Percentiles rank a stretch among this genome's conserved stretches.
These are phyloP conservation scores for Muschampia plurimacula DNA, from an alignment of 2,888 invertebrate genomes.

Conservation along the genomic window DNA sequence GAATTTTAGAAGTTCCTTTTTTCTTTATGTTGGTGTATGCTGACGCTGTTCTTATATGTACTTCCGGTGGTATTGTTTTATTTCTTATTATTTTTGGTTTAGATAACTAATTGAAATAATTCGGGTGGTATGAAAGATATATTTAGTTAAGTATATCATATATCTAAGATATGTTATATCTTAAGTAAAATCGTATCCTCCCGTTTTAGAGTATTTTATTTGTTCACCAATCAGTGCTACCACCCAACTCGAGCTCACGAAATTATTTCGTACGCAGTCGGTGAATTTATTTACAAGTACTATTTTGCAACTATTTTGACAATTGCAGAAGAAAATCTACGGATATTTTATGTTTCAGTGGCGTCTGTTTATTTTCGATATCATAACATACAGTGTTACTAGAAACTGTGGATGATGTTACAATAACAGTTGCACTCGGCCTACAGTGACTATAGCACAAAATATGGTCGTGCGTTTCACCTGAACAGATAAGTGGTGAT, in stretches of 20 bases:
- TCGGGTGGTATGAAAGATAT: background rate
- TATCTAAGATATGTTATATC: background rate
- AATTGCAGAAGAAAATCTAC: conserved; percentile 61
- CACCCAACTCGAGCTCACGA: conserved; percentile 61
- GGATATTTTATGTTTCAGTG: conserved; percentile 33
- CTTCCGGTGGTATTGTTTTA: conserved; percentile 59
- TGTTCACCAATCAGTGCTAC: conserved; percentile 60
- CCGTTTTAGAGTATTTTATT: conserved; percentile 11
- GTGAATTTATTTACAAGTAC: conserved; percentile 81
- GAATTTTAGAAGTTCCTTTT: conserved; percentile 19
- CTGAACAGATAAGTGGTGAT: conserved; percentile 80
- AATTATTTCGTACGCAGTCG: conserved; percentile 83
- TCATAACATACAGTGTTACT: conserved; percentile 44
- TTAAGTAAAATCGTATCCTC: background rate
- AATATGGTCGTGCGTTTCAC: conserved; percentile 82
- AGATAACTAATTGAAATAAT: background rate
- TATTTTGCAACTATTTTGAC: conserved; percentile 82
- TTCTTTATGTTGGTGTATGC: conserved; percentile 70
- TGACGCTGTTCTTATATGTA: conserved; percentile 71
- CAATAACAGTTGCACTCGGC: conserved; percentile 71
- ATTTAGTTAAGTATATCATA: background rate
- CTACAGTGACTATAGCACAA: conserved; percentile 61
- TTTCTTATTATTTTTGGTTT: conserved; percentile 43
- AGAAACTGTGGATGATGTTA: conserved; percentile 59
- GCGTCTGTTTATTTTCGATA: conserved; percentile 19